Evolutionary conservation across 2,888 invertebrate species (phyloP), one percentile per base, ranked within the genome.

Genomic region (Carpatolechia fugitivella): DNA sequence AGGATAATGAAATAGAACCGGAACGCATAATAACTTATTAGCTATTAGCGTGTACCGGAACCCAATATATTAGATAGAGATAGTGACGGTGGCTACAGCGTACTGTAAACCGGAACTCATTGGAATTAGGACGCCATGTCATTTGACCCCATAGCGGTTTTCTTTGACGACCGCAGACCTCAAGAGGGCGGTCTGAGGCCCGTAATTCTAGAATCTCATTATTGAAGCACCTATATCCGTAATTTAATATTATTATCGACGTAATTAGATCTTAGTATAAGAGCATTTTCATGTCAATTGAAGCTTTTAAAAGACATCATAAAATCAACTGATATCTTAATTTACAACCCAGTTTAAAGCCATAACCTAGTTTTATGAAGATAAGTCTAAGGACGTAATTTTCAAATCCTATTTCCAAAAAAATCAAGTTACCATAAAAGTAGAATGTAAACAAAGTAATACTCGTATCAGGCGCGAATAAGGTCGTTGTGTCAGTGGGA

Each of bases 401-500:
- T n/a, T n/a, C n/a, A n/a, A n/a, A n/a, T n/a, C n/a, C n/a, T n/a
- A n/a, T n/a, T 33, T 33, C 5, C 10, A 3, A 33, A 11, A 33
- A 11, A 6, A 41, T 7, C 5, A 20, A 20, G 18, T 20, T 8
- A 29, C 18, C 8, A 10, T 48, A 18, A 49, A 35, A 49, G 18
- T 40, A 52, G 52, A 57, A 49, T 53, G 71, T 77, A 78, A 80
- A 80, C 68, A 80, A 76, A 76, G 67, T 69, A 71, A 74, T 69
- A 65, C n/a, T n/a, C n/a, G 6, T 24, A 24, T 66, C 60, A 65
- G 66, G 58, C 61, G 72, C 74, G 74, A 79, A 71, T 72, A 68
- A 58, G 51, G 62, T 58, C 57, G 36, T 40, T 77, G 69, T 81
- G 83, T 64, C 72, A 85, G 80, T 85, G 66, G 83, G 82, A 33